phyloP scores from a whole-genome alignment of 1,140 invertebrate species.

The Orussus abietinus region DNA sequence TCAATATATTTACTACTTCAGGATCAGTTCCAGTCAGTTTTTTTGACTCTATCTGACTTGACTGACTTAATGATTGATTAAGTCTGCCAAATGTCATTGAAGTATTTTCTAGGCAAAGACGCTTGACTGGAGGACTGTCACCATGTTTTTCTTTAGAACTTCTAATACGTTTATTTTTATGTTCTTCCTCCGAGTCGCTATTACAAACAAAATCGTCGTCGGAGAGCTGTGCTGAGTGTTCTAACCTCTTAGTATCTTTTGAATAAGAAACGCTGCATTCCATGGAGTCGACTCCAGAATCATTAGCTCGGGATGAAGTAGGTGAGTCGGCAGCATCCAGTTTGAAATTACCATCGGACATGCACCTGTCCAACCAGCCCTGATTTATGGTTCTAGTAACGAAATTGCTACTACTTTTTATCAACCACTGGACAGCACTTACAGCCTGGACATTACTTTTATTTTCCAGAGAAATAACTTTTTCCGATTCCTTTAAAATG shows the following conservation, averaged over 20 bases:
- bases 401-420: conserved; percentile 15
- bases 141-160: conserved; percentile 32
- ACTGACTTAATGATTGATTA: too few relatives aligned
- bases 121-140: conserved; percentile 19
- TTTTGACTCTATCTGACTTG: too few relatives aligned
- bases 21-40: too few relatives aligned
- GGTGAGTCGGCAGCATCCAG: background rate
- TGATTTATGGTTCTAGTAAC: conserved; percentile 50
- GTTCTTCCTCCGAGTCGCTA: conserved; percentile 61
- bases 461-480: conserved; percentile 27
- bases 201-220: conserved; percentile 61
- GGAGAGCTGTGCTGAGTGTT: conserved; percentile 17
- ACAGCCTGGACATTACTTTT: conserved; percentile 34
- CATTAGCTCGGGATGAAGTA: conserved; percentile 26
- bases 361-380: conserved; percentile 57
- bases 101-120: conserved; percentile 16
- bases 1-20: too few relatives aligned
- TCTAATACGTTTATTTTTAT: conserved; percentile 38
- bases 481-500: conserved; percentile 29
- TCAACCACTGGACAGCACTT: conserved; percentile 45
- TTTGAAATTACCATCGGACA: conserved; percentile 22
- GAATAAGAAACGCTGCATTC: conserved; percentile 24
- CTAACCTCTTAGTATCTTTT: conserved; percentile 14
- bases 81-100: too few relatives aligned
- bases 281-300: conserved; percentile 37